phyloP scores from a whole-genome alignment of 2,797 vertebrate species.

The Sebastes jordani region DNA sequence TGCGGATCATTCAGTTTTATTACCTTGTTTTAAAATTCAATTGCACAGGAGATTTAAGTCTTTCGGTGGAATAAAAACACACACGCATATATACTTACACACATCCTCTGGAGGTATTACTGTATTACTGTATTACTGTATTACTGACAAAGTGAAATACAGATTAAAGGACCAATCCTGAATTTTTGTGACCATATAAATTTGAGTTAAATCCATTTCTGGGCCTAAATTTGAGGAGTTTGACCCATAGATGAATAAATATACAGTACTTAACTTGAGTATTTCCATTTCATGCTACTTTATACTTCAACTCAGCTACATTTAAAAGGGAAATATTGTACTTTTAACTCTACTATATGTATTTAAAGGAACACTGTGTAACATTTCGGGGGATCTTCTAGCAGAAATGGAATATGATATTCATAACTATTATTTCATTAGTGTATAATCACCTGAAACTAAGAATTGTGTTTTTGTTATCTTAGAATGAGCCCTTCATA shows the following conservation, averaged over 20 bases:
- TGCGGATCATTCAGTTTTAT: conserved; percentile 70
- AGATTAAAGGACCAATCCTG: conserved; percentile 14
- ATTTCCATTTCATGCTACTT: not conserved
- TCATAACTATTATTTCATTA: too few species aligned
- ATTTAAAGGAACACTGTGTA: too few species aligned
- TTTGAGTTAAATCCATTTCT: not conserved
- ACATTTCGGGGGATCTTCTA: rapidly evolving
- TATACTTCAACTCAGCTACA: not conserved
- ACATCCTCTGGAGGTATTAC: not conserved
- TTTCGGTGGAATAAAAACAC: conserved; percentile 40
- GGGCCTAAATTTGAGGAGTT: not conserved
- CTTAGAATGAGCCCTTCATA: too few species aligned
- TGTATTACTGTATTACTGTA: not conserved
- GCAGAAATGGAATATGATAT: too few species aligned
- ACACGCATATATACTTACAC: not conserved
- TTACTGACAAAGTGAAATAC: conserved; percentile 22
- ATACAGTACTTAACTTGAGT: not conserved
- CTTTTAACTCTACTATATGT: not conserved
- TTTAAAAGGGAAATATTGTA: not conserved
- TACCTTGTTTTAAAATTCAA: conserved; percentile 68
- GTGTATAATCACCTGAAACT: too few species aligned
- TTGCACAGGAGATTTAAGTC: conserved; percentile 55
- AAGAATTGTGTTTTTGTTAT: rapidly evolving
- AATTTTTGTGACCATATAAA: conserved; percentile 9
- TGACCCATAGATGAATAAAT: not conserved